phyloP scores from a whole-genome alignment of 92 coral and sea anemone species.

The Epizoanthus ramosus region DNA sequence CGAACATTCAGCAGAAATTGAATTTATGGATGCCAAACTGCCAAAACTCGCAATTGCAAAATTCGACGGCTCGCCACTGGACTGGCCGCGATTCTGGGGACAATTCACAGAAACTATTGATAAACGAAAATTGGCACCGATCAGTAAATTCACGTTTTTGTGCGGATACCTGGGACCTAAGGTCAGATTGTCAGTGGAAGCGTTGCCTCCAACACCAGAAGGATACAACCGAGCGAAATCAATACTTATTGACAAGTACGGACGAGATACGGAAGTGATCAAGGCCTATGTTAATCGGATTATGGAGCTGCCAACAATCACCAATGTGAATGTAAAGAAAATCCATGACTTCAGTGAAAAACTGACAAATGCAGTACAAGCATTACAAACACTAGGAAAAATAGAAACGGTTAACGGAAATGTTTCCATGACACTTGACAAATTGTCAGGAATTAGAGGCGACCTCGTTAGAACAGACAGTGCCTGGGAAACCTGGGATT shows the following conservation, averaged over 20 bases:
- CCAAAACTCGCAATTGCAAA: constrained; percentile 37
- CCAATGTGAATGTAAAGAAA: constrained; percentile 29
- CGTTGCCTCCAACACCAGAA: constrained; percentile 48
- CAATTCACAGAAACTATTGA: constrained; percentile 17
- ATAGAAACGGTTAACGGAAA: constrained; percentile 42
- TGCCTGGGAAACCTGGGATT: constrained; percentile 17
- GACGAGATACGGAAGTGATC: constrained; percentile 32
- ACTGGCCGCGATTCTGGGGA: too few species aligned
- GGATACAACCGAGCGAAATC: constrained; percentile 58
- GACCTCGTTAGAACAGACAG: constrained; percentile 37
- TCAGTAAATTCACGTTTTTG: constrained; percentile 56
- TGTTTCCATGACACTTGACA: constrained; percentile 47
- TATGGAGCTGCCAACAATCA: constrained; percentile 32
- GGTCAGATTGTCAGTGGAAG: constrained; percentile 41
- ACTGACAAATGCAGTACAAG: constrained; percentile 40
- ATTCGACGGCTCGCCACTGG: constrained; percentile 37
- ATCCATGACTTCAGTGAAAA: constrained; percentile 59
- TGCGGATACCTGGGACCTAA: constrained; percentile 21
- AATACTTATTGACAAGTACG: constrained; percentile 40
- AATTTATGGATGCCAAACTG: constrained; percentile 33
- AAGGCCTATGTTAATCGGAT: constrained; percentile 42
- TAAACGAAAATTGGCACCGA: constrained; percentile 23
- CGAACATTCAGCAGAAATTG: too few species aligned
- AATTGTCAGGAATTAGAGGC: constrained; percentile 37
- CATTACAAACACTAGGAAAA: constrained; percentile 45